Conservation (phyloP, 2,888 invertebrate genomes). For the Pammene aurita region DNA sequence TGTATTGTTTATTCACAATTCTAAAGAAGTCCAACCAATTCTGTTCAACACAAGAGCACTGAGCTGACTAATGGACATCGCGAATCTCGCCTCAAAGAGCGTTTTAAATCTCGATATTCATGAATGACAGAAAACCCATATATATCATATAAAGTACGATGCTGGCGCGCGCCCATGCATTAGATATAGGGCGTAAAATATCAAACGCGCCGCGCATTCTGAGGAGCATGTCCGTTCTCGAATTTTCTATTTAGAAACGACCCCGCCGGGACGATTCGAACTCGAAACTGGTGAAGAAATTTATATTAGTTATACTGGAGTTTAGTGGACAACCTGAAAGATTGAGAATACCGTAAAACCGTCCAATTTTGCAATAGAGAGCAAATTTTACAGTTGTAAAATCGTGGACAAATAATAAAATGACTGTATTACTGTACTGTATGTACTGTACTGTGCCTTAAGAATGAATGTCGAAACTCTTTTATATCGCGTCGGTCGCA, state of each 20-base stretch:
- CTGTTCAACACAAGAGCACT: neutral
- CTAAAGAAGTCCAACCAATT: too few relatives aligned
- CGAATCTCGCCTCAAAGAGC: constrained; percentile 14
- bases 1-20: too few relatives aligned
- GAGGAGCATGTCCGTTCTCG: constrained; percentile 41
- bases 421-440: too few relatives aligned
- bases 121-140: constrained; percentile 36
- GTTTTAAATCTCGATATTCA: constrained; percentile 40
- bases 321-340: constrained; percentile 21
- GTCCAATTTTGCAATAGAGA: neutral
- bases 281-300: constrained; percentile 51
- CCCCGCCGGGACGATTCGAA: constrained; percentile 54
- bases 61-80: constrained; percentile 7
- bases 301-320: constrained; percentile 39
- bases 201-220: constrained; percentile 58
- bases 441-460: too few relatives aligned
- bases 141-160: constrained; percentile 47
- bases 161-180: constrained; percentile 60
- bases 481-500: too few relatives aligned
- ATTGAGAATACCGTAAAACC: constrained; percentile 6
- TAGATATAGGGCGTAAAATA: constrained; percentile 68
- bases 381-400: neutral
- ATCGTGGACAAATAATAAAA: neutral
- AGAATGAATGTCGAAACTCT: too few relatives aligned
- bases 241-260: constrained; percentile 55